These are phyloP conservation scores for Polydrusus pterygomalis DNA, from an alignment of 2,888 invertebrate species.

Conservation along the genomic window DNA sequence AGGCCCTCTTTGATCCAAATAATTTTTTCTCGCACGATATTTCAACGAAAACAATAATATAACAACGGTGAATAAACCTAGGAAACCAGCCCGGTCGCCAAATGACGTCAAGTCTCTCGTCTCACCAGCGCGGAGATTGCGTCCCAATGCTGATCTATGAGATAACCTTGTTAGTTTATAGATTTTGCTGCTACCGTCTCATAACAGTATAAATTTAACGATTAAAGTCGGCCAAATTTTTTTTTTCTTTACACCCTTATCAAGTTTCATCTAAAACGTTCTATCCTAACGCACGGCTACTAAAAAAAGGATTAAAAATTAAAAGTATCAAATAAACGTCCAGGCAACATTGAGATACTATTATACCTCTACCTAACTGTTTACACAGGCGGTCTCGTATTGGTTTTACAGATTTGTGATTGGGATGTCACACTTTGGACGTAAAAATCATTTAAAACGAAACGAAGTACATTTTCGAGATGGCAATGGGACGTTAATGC, in stretches of 20 bases:
- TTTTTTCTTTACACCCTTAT: slow-evolving; percentile 18
- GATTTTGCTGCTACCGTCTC: too few relatives aligned
- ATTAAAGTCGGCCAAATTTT: neutral
- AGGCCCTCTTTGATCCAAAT: too few relatives aligned
- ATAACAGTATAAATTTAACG: neutral
- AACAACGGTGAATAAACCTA: too few relatives aligned
- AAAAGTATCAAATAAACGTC: slow-evolving; percentile 47
- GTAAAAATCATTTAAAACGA: slow-evolving; percentile 44
- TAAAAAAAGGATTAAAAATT: slow-evolving; percentile 42
- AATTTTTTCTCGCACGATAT: too few relatives aligned
- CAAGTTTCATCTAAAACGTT: slow-evolving; percentile 24
- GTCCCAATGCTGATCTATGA: too few relatives aligned
- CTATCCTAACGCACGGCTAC: slow-evolving; percentile 30
- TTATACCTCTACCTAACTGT: neutral
- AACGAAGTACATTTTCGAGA: slow-evolving; percentile 46
- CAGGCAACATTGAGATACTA: slow-evolving; percentile 1
- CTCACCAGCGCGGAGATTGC: too few relatives aligned
- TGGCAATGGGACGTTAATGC: slow-evolving; percentile 49
- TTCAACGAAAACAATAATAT: too few relatives aligned
- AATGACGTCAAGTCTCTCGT: too few relatives aligned
- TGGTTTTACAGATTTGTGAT: slow-evolving; percentile 39
- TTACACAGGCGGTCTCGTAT: slow-evolving; percentile 9
- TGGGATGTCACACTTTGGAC: slow-evolving; percentile 50
- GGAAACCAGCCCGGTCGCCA: too few relatives aligned
- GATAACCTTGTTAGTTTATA: too few relatives aligned